These are phyloP conservation scores for Amazona finschi DNA, from an alignment of 2,797 vertebrate genomes.

Conservation along the genomic window DNA sequence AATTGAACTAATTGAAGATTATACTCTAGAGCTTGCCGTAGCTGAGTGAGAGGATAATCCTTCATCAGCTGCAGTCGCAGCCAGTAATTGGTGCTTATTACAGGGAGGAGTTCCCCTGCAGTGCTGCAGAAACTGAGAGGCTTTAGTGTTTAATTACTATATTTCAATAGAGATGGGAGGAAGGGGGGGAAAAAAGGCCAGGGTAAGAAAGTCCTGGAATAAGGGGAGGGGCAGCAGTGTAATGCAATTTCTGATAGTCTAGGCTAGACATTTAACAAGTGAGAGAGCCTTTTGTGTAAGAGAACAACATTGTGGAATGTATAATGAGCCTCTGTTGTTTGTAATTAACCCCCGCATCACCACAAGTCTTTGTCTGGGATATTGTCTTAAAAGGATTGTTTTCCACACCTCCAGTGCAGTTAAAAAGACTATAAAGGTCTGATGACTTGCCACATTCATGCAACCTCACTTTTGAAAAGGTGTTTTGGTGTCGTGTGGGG, in stretches of 20 bases:
- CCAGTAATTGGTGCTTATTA: constrained; percentile 85
- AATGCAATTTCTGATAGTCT: constrained; percentile 65
- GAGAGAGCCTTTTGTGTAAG: constrained; percentile 70
- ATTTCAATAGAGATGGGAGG: constrained; percentile 72
- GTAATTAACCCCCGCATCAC: constrained; percentile 68
- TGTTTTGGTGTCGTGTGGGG: neutral
- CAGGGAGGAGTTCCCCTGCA: constrained; percentile 80
- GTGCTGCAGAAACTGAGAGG: constrained; percentile 83
- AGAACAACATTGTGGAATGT: constrained; percentile 73
- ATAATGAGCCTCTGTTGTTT: constrained; percentile 69
- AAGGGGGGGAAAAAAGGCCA: neutral
- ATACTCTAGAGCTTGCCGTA: constrained; percentile 78
- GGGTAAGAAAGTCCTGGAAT: constrained; percentile 55
- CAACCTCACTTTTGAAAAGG: neutral
- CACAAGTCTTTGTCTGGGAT: constrained; percentile 48
- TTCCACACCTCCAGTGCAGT: constrained; percentile 21
- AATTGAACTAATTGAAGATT: constrained; percentile 89
- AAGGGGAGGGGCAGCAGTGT: constrained; percentile 53
- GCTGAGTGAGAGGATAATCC: constrained; percentile 83
- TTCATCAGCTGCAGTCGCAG: constrained; percentile 83
- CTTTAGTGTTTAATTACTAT: constrained; percentile 83
- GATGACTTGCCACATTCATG: neutral
- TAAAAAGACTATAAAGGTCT: neutral
- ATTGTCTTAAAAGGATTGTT: constrained; percentile 43
- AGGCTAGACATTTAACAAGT: constrained; percentile 67